Evolutionary conservation across 1,140 invertebrate species (phyloP).

Genomic region (Aphidius ervi): DNA sequence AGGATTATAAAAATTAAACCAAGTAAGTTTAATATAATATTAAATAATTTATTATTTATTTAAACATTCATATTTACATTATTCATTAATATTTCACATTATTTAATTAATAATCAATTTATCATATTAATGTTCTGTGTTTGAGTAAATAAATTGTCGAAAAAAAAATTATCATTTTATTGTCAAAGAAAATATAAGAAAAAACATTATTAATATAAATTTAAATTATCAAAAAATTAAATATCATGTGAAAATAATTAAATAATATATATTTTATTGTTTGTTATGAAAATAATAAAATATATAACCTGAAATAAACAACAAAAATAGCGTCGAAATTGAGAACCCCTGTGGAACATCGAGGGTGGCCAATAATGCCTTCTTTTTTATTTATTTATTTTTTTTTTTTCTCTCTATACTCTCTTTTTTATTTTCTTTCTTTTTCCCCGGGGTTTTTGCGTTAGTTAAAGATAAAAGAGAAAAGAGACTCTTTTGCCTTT

Average conservation of each 20-base stretch:
- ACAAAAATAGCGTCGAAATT: conserved; percentile 8
- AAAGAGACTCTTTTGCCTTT: background rate
- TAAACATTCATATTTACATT: no score
- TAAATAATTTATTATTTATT: no score
- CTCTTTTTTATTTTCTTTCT: background rate
- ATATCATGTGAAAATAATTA: background rate
- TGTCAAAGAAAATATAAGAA: no score
- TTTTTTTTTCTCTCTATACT: conserved; percentile 10
- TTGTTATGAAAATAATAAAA: background rate
- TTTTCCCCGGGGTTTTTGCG: background rate
- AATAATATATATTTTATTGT: background rate
- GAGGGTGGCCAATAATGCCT: conserved; percentile 22
- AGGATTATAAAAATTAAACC: no score
- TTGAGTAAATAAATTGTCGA: no score
- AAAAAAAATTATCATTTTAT: no score
- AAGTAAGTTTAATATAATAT: no score
- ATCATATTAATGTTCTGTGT: no score
- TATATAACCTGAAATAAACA: conserved; percentile 14
- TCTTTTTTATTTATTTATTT: conserved; percentile 15
- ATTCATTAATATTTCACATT: no score
- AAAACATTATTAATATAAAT: no score
- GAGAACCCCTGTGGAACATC: conserved; percentile 21
- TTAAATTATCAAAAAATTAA: no score
- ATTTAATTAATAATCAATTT: no score
- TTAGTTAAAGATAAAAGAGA: conserved; percentile 9